Conservation (phyloP, 2,113 vertebrate genomes). For the Dipodomys merriami region DNA sequence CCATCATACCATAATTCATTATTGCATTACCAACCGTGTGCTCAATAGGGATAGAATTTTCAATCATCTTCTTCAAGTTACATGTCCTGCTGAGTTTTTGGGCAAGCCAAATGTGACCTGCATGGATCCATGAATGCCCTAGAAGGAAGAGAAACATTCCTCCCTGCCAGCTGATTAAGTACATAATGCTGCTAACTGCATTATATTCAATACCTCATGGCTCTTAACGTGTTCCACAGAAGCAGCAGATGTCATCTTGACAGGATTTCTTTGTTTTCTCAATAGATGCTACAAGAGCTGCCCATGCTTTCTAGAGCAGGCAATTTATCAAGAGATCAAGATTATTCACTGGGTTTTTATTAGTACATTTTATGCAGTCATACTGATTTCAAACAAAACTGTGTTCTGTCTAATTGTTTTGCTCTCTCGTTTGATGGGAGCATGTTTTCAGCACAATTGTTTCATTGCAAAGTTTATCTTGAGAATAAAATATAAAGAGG, state of each 20-base stretch:
- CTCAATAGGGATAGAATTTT: neutral
- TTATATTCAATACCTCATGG: slow-evolving; percentile 70
- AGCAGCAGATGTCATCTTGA: slow-evolving; percentile 78
- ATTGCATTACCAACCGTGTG: neutral
- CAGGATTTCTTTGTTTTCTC: slow-evolving; percentile 79
- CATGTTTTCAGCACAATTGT: slow-evolving; percentile 70
- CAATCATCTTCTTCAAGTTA: slow-evolving; percentile 24
- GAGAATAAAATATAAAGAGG: slow-evolving; percentile 68
- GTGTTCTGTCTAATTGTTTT: slow-evolving; percentile 76
- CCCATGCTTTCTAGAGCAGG: slow-evolving; percentile 62
- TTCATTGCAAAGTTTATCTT: slow-evolving; percentile 66
- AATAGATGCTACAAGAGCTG: slow-evolving; percentile 70
- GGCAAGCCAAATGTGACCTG: slow-evolving; percentile 26
- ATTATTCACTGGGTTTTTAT: slow-evolving; percentile 75
- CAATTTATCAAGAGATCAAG: slow-evolving; percentile 78
- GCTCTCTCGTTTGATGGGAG: slow-evolving; percentile 53
- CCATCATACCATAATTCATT: neutral
- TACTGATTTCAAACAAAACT: slow-evolving; percentile 75
- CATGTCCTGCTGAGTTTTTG: slow-evolving; percentile 3
- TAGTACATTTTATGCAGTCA: slow-evolving; percentile 70
- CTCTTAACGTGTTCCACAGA: slow-evolving; percentile 58
- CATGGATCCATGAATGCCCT: slow-evolving; percentile 30
- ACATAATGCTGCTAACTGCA: slow-evolving; percentile 50
- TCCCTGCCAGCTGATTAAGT: slow-evolving; percentile 66
- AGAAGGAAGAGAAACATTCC: slow-evolving; percentile 21